A percentile compares a stretch with the other conserved stretches of the same genome.
These are phyloP conservation scores for Cettia cetti DNA, from an alignment of 2,113 vertebrate species.

Conservation along the genomic window DNA sequence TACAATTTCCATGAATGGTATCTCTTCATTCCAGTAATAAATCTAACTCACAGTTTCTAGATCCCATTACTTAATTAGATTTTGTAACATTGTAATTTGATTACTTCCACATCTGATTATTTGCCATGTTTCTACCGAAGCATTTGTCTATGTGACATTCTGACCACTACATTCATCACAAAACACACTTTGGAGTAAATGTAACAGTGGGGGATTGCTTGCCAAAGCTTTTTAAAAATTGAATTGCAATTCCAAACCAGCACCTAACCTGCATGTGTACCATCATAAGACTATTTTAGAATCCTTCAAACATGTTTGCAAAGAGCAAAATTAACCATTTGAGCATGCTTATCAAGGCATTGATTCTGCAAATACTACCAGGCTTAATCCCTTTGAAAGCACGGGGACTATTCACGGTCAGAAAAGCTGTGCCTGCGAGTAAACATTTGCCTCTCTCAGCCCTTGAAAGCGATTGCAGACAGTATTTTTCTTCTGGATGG, in stretches of 20 bases:
- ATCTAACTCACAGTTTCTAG: neutral
- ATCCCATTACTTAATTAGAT: neutral
- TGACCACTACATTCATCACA: neutral
- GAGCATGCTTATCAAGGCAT: neutral
- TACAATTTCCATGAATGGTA: neutral
- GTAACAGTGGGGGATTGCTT: neutral
- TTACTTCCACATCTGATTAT: neutral
- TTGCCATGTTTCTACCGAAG: neutral
- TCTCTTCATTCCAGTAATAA: neutral
- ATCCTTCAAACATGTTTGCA: neutral
- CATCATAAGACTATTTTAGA: neutral
- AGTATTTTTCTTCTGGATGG: neutral
- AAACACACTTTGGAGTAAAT: neutral
- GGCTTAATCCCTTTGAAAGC: constrained; percentile 21
- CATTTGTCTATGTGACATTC: neutral
- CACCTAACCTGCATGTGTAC: neutral
- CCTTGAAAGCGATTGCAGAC: neutral
- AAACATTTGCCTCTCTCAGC: neutral
- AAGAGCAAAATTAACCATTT: neutral
- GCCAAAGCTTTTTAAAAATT: neutral
- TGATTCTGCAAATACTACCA: constrained; percentile 5
- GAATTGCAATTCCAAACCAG: neutral
- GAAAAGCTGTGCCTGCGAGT: constrained; percentile 25
- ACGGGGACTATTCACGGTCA: neutral
- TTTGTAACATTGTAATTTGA: neutral